Evolutionary conservation across 2,797 vertebrate species (phyloP).

Genomic region (Myotis findleyi): DNA sequence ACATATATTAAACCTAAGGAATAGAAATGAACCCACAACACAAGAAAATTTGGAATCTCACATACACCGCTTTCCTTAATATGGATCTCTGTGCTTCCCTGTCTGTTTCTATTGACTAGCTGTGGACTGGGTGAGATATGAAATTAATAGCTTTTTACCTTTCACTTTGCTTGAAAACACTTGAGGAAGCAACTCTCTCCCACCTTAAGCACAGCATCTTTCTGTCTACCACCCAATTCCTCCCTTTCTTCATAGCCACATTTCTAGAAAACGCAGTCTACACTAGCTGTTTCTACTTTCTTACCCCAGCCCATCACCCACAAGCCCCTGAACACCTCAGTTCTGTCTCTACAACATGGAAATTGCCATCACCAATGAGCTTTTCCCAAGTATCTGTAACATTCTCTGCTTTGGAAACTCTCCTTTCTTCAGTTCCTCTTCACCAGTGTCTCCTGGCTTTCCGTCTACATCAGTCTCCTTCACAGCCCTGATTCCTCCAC

Average conservation of each 20-base stretch:
- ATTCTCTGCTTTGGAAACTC: conserved; percentile 10
- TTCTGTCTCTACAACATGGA: neutral
- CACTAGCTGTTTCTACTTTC: neutral
- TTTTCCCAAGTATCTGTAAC: neutral
- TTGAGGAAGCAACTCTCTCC: conserved; percentile 34
- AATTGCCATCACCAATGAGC: neutral
- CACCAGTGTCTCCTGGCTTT: neutral
- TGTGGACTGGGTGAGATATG: conserved; percentile 51
- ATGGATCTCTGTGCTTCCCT: conserved; percentile 12
- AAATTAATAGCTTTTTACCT: conserved; percentile 74
- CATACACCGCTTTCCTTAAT: conserved; percentile 54
- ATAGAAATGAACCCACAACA: conserved; percentile 76
- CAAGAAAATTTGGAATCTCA: conserved; percentile 69
- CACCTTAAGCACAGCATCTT: neutral
- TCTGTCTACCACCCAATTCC: neutral
- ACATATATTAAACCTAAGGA: conserved; percentile 78
- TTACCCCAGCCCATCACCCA: neutral
- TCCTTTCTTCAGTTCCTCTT: neutral
- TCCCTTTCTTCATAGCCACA: neutral
- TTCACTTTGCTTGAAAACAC: conserved; percentile 40
- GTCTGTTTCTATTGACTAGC: conserved; percentile 59
- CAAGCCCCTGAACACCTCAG: neutral
- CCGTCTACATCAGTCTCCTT: neutral
- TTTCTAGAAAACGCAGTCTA: neutral
- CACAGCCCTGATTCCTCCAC: neutral